phyloP scores from a whole-genome alignment of 2,888 invertebrate species.

The Acanthoscelides obtectus region DNA sequence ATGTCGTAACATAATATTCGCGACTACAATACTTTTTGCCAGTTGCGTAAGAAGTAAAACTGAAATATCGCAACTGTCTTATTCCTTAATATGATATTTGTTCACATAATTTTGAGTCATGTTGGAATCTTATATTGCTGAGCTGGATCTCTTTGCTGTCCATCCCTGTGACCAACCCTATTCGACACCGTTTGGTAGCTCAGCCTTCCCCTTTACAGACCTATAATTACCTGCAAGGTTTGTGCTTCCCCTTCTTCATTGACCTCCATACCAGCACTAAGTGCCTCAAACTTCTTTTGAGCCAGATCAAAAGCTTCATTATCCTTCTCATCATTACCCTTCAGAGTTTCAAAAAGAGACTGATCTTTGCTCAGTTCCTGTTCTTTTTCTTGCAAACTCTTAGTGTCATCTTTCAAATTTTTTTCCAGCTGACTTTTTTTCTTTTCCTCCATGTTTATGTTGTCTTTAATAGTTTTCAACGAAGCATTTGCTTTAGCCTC shows the following conservation, averaged over 20 bases:
- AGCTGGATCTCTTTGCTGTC: no score
- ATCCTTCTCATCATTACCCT: slow-evolving; percentile 62
- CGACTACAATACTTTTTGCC: no score
- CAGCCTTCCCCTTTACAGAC: no score
- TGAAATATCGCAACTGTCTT: no score
- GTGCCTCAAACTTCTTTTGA: slow-evolving; percentile 74
- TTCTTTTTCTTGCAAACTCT: slow-evolving; percentile 56
- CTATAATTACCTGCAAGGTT: slow-evolving; percentile 53
- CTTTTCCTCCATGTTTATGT: slow-evolving; percentile 63
- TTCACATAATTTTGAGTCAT: no score
- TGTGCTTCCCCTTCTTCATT: slow-evolving; percentile 75
- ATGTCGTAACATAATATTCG: no score
- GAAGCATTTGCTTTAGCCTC: slow-evolving; percentile 64
- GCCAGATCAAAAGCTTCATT: slow-evolving; percentile 65
- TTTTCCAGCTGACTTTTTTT: slow-evolving; percentile 63
- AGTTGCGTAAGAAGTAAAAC: no score
- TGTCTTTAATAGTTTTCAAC: slow-evolving; percentile 61
- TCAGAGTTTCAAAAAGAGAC: slow-evolving; percentile 62
- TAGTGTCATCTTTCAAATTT: slow-evolving; percentile 64
- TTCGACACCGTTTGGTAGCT: no score
- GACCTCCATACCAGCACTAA: slow-evolving; percentile 69
- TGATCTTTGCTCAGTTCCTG: slow-evolving; percentile 57
- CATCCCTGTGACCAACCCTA: no score
- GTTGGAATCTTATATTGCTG: no score
- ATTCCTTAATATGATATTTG: no score